Base-by-base conservation (phyloP, 2,113 vertebrate species). In the Varanus salvator region DNA sequence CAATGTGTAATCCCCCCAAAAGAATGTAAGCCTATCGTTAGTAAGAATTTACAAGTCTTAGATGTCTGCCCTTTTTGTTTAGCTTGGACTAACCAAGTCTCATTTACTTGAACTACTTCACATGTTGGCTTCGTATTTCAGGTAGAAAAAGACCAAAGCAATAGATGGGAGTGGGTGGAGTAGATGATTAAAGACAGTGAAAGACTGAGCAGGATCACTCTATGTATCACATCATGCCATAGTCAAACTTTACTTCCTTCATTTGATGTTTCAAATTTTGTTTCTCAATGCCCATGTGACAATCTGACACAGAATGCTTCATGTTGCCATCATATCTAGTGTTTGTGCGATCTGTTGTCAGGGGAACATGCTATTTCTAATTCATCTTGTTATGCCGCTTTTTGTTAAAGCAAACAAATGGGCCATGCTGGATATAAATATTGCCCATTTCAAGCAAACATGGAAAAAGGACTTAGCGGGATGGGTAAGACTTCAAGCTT, bases 231-330 rank as follows among this genome's bases (percentile, higher is more conserved):
- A 57, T 86, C 69, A 74, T 34, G 23, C 31, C 69, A 57, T 8
- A n/a, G 25, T 8, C 68, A 52, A 85, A 15, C 48, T 85, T 72
- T 85, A 72, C 81, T 81, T 44, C 50, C 4, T 38, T 64, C 78
- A 72, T 57, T 82, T 72, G 78, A 81, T 81, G 31, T 88, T 82
- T 50, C 34, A 57, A 38, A 72, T 72, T 25, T 74, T n/a, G 44
- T 50, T 82, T 80, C 44, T 7, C 17, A 38, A 82, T 1, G n/a
- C 54, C 68, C 82, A 57, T 1, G 21, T 81, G 19, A 19, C 27
- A 66, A n/a, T 64, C 29, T 72, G 29, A 85, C 68, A 68, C 57
- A 87, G 72, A 80, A 38, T 57, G 52, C 87, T 82, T 82, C 52
- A 57, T 74, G 68, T 44, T 82, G 27, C 17, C 48, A 72, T 60